phyloP scores from a whole-genome alignment of 2,888 invertebrate species.

The Pandemis heparana region DNA sequence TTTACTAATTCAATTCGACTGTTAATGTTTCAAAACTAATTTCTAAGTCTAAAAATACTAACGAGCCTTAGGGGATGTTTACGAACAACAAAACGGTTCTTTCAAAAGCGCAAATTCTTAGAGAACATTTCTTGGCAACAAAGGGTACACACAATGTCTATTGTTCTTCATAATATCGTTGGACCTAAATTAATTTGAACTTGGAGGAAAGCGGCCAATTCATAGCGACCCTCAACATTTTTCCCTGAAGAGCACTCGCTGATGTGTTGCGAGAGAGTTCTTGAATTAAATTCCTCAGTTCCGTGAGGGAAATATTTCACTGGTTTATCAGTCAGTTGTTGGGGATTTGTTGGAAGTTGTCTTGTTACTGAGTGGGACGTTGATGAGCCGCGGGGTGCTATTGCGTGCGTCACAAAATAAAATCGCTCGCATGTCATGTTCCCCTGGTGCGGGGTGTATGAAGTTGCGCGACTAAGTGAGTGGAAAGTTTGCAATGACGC shows the following conservation, averaged over 20 bases:
- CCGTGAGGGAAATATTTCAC: slow-evolving; percentile 7
- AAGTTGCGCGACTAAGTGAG: slow-evolving; percentile 48
- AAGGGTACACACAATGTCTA: slow-evolving; percentile 31
- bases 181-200: slow-evolving; percentile 41
- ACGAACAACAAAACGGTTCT: slow-evolving; percentile 22
- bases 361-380: slow-evolving; percentile 48
- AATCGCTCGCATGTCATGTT: slow-evolving; percentile 47
- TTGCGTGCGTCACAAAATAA: slow-evolving; percentile 54
- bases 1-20: background rate
- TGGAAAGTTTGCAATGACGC: slow-evolving; percentile 49
- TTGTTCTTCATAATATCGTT: slow-evolving; percentile 38
- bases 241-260: slow-evolving; percentile 17
- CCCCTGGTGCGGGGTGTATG: slow-evolving; percentile 41
- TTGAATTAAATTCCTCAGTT: slow-evolving; percentile 16
- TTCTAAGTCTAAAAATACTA: slow-evolving; percentile 18
- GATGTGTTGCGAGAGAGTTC: slow-evolving; percentile 26
- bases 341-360: slow-evolving; percentile 28
- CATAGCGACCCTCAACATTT: slow-evolving; percentile 27
- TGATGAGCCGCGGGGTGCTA: slow-evolving; percentile 47
- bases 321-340: slow-evolving; percentile 16
- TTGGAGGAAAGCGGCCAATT: slow-evolving; percentile 35
- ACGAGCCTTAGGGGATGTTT: slow-evolving; percentile 11
- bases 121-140: slow-evolving; percentile 17
- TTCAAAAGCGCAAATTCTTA: slow-evolving; percentile 29
- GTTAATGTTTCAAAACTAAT: background rate